Base-by-base conservation (phyloP, 2,113 vertebrate genomes). In the Podilymbus podiceps region DNA sequence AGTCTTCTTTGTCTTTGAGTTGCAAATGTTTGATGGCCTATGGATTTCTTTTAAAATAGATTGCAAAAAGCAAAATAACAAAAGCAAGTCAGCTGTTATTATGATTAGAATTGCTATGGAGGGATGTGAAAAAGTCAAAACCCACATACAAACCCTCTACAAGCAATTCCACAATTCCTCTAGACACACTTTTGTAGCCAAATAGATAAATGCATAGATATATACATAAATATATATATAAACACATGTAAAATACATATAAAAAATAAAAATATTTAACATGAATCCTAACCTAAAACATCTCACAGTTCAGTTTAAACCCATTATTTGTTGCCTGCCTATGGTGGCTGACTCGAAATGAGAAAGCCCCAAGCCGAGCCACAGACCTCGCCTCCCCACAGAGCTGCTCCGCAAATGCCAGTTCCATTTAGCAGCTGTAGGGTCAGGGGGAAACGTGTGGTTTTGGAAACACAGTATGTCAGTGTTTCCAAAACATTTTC, bases 401-500 rank as follows among this genome's bases (percentile, higher is more conserved):
- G 75, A 92, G 73, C 60, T 87, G 23, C 73, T 95, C 66, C 15
- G 0, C 35, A 77, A 94, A 77, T 63, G 64, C 89, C 93, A 95
- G 76, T 84, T 95, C 77, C 91, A 64, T 92, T 84, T 80, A 91
- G 91, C 96, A 97, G 95, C 89, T 96, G 96, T 77, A 89, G 94
- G 95, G 96, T 95, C 93, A 94, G 52, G 52, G 76, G 91, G 47
- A 96, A 92, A 95, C n/a, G 44, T 91, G 89, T 94, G 95, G 94
- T 63, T 97, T 97, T 96, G 94, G 96, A 95, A 97, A 97, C 93
- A 97, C 93, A 95, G 89, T 92, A 95, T 97, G 96, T 95, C 80
- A 97, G 64, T 97, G 95, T 97, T 97, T 97, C 95, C 95, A 96
- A 95, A 97, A 97, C 80, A 97, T 94, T 97, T 97, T 95, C 89